A percentile compares a stretch with the other conserved stretches of the same genome.
These are phyloP conservation scores for Hippoglossus hippoglossus DNA, from an alignment of 2,797 vertebrate species.

Conservation along the genomic window DNA sequence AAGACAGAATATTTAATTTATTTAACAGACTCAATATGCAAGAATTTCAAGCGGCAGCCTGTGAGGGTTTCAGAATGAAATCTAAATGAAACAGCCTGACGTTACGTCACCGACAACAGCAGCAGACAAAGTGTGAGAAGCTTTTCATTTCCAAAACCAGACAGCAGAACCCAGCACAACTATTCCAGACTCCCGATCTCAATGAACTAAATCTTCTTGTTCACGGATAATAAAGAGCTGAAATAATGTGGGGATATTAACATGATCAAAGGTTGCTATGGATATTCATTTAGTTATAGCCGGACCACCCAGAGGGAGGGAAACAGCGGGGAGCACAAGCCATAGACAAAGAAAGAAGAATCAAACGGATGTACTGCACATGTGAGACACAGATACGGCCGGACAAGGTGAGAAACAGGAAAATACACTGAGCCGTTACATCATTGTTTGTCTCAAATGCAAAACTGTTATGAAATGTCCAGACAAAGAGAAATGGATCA, in stretches of 20 bases:
- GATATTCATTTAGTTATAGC: slow-evolving; percentile 42
- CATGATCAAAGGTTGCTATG: slow-evolving; percentile 51
- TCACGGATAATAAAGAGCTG: slow-evolving; percentile 43
- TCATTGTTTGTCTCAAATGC: background rate
- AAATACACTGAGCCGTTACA: background rate
- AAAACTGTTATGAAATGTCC: slow-evolving; percentile 24
- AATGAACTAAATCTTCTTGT: slow-evolving; percentile 32
- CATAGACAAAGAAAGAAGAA: slow-evolving; percentile 2
- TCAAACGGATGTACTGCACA: background rate
- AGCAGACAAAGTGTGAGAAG: slow-evolving; percentile 52
- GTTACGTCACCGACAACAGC: slow-evolving; percentile 27
- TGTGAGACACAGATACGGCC: slow-evolving; percentile 11
- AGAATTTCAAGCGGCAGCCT: slow-evolving; percentile 14
- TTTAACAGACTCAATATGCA: slow-evolving; percentile 57
- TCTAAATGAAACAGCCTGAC: slow-evolving; percentile 23
- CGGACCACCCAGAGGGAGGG: slow-evolving; percentile 33
- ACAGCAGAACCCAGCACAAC: slow-evolving; percentile 28
- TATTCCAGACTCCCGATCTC: slow-evolving; percentile 24
- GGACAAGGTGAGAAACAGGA: slow-evolving; percentile 12
- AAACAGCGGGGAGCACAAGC: slow-evolving; percentile 23
- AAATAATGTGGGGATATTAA: slow-evolving; percentile 45
- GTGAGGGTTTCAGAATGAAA: slow-evolving; percentile 30
- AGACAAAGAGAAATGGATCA: slow-evolving; percentile 27
- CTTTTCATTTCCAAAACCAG: slow-evolving; percentile 56
- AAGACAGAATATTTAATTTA: slow-evolving; percentile 57